These are phyloP conservation scores for Neoitamus cyanurus DNA, from an alignment of 2,888 invertebrate species.

Conservation along the genomic window DNA sequence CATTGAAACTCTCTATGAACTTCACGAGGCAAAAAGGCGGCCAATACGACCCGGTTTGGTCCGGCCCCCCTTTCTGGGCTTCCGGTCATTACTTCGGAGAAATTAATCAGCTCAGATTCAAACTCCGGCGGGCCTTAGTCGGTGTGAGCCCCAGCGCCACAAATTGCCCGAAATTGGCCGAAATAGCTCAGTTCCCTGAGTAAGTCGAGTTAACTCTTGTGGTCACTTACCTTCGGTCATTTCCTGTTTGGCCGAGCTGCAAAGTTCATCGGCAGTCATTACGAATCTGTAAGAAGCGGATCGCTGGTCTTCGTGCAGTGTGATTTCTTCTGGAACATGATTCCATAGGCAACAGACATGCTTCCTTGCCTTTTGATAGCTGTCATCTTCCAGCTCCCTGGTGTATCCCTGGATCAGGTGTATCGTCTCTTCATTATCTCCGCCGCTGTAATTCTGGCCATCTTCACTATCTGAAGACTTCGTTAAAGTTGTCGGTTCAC, in stretches of 20 bases:
- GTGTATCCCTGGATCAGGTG: constrained; percentile 57
- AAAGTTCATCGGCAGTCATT: constrained; percentile 69
- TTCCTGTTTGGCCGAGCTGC: constrained; percentile 66
- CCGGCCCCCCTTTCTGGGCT: not conserved
- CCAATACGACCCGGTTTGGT: too few relatives aligned
- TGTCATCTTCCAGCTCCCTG: constrained; percentile 57
- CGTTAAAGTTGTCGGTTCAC: constrained; percentile 42
- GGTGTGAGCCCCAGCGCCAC: not conserved
- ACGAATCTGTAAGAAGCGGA: constrained; percentile 67
- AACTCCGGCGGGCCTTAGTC: not conserved
- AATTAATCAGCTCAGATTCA: constrained; percentile 20
- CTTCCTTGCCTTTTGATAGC: constrained; percentile 58
- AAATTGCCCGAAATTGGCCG: constrained; percentile 40
- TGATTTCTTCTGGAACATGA: constrained; percentile 56
- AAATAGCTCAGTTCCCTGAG: constrained; percentile 24
- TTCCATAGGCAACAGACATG: constrained; percentile 58
- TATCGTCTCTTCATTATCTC: constrained; percentile 40
- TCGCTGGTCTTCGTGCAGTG: constrained; percentile 55
- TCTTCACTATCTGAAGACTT: constrained; percentile 10
- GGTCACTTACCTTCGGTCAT: constrained; percentile 59
- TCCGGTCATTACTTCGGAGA: not conserved
- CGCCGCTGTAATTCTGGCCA: constrained; percentile 34
- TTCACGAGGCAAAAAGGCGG: too few relatives aligned
- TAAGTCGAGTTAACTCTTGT: constrained; percentile 4
- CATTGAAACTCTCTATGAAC: not conserved